Conservation (phyloP, 2,113 vertebrate species). For the Leucoraja erinaceus region DNA sequence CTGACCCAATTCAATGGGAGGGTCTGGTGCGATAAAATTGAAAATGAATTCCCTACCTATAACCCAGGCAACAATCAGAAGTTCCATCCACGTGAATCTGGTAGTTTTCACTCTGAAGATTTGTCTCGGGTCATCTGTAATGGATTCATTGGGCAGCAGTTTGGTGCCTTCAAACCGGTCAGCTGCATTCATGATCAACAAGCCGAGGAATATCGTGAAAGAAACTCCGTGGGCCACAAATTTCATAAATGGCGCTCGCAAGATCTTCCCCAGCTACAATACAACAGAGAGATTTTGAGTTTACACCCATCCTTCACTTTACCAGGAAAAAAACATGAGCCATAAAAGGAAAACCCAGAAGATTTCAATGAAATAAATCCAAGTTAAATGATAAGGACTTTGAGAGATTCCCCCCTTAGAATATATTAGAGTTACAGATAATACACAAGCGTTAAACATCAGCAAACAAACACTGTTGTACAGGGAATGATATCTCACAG, state of each 20-base stretch:
- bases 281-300: slow-evolving; percentile 34
- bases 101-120: slow-evolving; percentile 94
- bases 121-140: slow-evolving; percentile 75
- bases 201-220: slow-evolving; percentile 84
- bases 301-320: neutral
- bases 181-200: slow-evolving; percentile 86
- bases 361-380: neutral
- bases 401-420: too few species aligned
- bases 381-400: neutral
- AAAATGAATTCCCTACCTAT: slow-evolving; percentile 68
- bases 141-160: slow-evolving; percentile 84
- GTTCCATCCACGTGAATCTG: slow-evolving; percentile 90
- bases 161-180: slow-evolving; percentile 87
- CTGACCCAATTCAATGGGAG: too few species aligned
- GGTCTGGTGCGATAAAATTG: slow-evolving; percentile 5
- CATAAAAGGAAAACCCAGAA: neutral
- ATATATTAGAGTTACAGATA: too few species aligned
- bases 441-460: neutral
- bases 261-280: slow-evolving; percentile 77
- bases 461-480: neutral
- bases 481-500: too few species aligned
- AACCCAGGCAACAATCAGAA: slow-evolving; percentile 93
- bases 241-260: slow-evolving; percentile 89
- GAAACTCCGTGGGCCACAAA: slow-evolving; percentile 93
- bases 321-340: neutral